Percentiles rank a stretch among this genome's conserved stretches.
Evolutionary conservation across 2,113 vertebrate species (phyloP).

Genomic region (Arvicanthis niloticus): DNA sequence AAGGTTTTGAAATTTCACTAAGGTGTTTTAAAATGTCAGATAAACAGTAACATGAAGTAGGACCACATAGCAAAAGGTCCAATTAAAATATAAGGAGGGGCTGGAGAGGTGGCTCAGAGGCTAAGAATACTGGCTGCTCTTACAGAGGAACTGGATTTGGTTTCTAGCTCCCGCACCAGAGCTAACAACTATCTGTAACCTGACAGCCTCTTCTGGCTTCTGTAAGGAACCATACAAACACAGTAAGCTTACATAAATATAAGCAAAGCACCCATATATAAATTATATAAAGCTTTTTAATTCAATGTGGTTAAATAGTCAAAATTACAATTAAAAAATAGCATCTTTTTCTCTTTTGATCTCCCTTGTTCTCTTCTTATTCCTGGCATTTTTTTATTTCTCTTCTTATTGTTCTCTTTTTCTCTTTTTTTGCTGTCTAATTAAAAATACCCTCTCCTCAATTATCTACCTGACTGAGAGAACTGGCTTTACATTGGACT

Average conservation of each 20-base stretch:
- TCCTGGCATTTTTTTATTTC: no score
- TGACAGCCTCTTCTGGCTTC: neutral
- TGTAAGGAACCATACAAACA: neutral
- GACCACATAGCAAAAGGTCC: neutral
- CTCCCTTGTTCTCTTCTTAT: neutral
- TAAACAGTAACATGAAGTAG: neutral
- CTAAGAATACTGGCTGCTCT: neutral
- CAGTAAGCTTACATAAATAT: neutral
- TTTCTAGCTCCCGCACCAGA: neutral
- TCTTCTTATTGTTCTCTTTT: neutral
- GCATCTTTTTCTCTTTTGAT: neutral
- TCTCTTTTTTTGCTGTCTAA: neutral
- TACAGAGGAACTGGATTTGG: neutral
- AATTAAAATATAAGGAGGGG: neutral
- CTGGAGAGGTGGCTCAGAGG: neutral
- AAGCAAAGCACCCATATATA: neutral
- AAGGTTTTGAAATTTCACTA: neutral
- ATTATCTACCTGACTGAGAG: neutral
- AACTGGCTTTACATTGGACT: neutral
- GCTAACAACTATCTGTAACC: neutral
- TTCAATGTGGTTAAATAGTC: neutral
- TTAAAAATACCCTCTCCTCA: neutral
- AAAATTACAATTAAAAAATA: neutral
- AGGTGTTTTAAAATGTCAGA: neutral
- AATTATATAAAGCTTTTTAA: neutral